Percentiles rank a stretch among this genome's conserved stretches.
Conservation (phyloP, 2,797 vertebrate species). For the Sebastes elongatus region DNA sequence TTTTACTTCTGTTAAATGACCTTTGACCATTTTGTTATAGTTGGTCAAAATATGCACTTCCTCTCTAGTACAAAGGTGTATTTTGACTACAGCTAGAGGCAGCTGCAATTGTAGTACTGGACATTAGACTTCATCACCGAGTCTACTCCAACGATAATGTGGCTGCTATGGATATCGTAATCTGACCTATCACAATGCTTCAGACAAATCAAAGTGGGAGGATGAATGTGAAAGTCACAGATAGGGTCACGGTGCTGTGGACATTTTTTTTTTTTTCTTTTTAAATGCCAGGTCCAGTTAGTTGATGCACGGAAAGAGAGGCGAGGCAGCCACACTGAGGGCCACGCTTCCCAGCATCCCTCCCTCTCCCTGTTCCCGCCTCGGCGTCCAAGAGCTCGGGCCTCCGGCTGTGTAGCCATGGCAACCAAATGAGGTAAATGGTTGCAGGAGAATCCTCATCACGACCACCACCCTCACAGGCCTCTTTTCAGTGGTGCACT, state of each 20-base stretch:
- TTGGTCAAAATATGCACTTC: not conserved
- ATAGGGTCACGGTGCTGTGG: conserved; percentile 11
- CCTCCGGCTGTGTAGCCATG: conserved; percentile 85
- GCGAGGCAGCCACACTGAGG: conserved; percentile 57
- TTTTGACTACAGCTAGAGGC: not conserved
- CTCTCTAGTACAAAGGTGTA: not conserved
- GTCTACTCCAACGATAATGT: not conserved
- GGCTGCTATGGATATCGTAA: not conserved
- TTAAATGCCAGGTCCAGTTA: conserved; percentile 72
- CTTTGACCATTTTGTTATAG: not conserved
- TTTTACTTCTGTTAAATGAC: not conserved
- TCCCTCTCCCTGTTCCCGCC: conserved; percentile 68
- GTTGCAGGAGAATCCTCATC: conserved; percentile 82
- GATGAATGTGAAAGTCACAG: conserved; percentile 34
- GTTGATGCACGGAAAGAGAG: conserved; percentile 59
- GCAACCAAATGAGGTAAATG: conserved; percentile 85
- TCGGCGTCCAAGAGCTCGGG: conserved; percentile 76
- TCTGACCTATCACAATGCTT: not conserved
- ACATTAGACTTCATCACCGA: not conserved
- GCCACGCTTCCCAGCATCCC: conserved; percentile 69
- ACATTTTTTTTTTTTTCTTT: not conserved
- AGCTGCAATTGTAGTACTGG: not conserved
- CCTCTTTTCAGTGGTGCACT: conserved; percentile 44
- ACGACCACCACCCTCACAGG: conserved; percentile 69
- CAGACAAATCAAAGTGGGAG: not conserved